Percentiles rank a stretch among this genome's conserved stretches.
These are phyloP conservation scores for Orientallactaga sibirica DNA, from an alignment of 2,797 vertebrate genomes.

Conservation along the genomic window DNA sequence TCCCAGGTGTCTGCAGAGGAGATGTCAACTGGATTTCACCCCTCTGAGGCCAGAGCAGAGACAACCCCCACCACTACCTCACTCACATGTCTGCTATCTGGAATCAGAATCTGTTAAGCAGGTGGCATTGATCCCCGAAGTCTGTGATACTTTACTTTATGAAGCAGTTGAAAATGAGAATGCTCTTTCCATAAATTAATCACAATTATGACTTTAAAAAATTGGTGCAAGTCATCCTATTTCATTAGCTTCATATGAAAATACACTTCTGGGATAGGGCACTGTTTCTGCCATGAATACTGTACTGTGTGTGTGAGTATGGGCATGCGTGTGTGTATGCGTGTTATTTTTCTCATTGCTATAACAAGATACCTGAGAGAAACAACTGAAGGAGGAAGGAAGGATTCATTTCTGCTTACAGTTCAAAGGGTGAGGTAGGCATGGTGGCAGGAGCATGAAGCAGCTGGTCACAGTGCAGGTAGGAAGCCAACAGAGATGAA, in stretches of 20 bases:
- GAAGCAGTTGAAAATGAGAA: too few species aligned
- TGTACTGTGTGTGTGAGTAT: too few species aligned
- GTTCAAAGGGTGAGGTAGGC: too few species aligned
- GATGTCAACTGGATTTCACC: neutral
- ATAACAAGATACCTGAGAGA: too few species aligned
- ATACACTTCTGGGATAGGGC: neutral
- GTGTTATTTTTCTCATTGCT: too few species aligned
- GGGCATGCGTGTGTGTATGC: too few species aligned
- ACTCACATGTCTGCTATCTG: neutral
- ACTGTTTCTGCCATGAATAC: neutral
- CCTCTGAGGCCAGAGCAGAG: neutral
- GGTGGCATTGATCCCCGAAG: neutral
- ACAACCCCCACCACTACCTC: neutral
- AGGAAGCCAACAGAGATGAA: too few species aligned
- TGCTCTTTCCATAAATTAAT: neutral
- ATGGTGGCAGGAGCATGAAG: too few species aligned
- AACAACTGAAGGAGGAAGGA: too few species aligned
- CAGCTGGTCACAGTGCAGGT: too few species aligned
- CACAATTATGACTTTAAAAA: neutral
- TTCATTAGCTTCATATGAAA: neutral
- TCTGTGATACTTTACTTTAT: too few species aligned
- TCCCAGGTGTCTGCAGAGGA: neutral
- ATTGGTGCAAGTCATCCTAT: neutral
- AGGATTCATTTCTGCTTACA: too few species aligned
- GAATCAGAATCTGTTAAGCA: neutral